Base-by-base conservation (phyloP, 2,888 invertebrate genomes). In the Drosophila antonietae region DNA sequence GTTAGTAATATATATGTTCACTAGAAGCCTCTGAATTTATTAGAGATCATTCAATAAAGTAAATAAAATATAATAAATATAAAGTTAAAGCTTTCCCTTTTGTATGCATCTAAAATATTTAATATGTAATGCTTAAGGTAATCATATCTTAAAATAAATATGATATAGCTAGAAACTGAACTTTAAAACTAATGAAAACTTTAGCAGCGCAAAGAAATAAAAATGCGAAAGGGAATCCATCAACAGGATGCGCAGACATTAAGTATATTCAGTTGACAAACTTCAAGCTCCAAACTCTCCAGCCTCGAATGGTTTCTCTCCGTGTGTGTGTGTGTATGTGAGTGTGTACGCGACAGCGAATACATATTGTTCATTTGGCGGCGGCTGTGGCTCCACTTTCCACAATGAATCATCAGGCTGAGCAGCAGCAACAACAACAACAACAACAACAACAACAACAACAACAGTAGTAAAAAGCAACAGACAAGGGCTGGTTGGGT, bases 341-440 rank as follows among this genome's bases (percentile, higher is more conserved):
- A 58, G 4, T 46, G 51, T 41, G 44, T 78, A 61, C 47, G 53
- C 60, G 20, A 8, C 15, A 33, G 56, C 65, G 73, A 66, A 72
- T 73, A 77, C 66, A 74, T 68, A 77, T 79, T 71, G 73, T 69
- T 68, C 78, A 69, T 71, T 83, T 83, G 61, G 46, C 68, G 68
- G 66, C 73, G 60, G 68, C 75, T 73, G 70, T 75, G 75, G 79
- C 75, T 86, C 78, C 82, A 78, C 74, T 86, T 87, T 76, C 43
- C 74, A 73, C 86, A 84, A 88, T 88, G 88, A 87, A 88, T 87
- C 88, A 87, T 83, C 88, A 60, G 59, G 75, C 80, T 71, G 73
- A 72, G n/a, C 31, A 78, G 64, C 66, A 62, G 62, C 64, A 28
- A 65, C 49, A 75, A 28, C 39, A 62, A 65, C 28, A 71, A 65